phyloP scores from a whole-genome alignment of 2,888 invertebrate genomes.

The Ichneumoninae sp. region DNA sequence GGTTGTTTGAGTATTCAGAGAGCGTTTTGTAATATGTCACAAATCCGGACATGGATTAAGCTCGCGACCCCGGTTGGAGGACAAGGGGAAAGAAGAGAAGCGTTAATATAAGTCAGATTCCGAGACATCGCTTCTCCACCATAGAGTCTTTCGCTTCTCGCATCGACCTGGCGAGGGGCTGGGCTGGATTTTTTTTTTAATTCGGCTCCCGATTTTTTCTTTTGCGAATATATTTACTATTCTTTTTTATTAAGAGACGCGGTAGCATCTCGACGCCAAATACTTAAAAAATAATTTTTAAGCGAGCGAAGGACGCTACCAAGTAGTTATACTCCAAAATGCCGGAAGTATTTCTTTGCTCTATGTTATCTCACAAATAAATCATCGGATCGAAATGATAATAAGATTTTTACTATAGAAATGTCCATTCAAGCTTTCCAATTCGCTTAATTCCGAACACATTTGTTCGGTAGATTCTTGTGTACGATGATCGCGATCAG shows the following conservation, averaged over 20 bases:
- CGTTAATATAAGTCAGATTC: conserved; percentile 47
- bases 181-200: conserved; percentile 35
- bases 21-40: conserved; percentile 76
- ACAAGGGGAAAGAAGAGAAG: conserved; percentile 21
- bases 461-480: too few relatives aligned
- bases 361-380: too few relatives aligned
- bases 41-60: conserved; percentile 75
- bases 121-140: conserved; percentile 25
- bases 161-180: conserved; percentile 16
- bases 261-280: too few relatives aligned
- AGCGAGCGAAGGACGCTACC: too few relatives aligned
- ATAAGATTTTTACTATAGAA: too few relatives aligned
- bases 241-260: background rate
- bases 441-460: too few relatives aligned
- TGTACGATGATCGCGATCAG: too few relatives aligned
- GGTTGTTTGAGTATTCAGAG: conserved; percentile 73
- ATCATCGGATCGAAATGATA: too few relatives aligned
- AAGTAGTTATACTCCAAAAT: too few relatives aligned
- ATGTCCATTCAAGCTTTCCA: too few relatives aligned
- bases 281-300: too few relatives aligned
- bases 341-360: too few relatives aligned
- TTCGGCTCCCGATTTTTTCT: conserved; percentile 40
- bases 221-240: background rate
- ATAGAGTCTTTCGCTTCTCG: conserved; percentile 35
- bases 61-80: conserved; percentile 53